Percentiles rank a stretch among this genome's conserved stretches.
Evolutionary conservation across 2,888 invertebrate species (phyloP).

Genomic region (Globia sparganii): DNA sequence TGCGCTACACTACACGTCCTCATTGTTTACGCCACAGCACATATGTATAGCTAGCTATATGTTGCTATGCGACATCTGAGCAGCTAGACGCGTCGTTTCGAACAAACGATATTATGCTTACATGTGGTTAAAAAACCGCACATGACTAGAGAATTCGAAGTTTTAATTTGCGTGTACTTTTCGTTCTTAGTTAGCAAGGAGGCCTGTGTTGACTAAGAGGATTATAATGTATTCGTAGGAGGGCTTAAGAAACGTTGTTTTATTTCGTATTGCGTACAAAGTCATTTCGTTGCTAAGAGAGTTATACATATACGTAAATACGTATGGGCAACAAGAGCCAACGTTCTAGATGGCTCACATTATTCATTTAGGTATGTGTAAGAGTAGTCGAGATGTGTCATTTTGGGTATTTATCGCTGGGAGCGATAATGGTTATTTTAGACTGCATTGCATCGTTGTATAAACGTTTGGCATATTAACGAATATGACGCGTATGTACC

Average conservation of each 20-base stretch:
- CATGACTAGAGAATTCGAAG: constrained; percentile 3
- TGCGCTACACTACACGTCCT: constrained; percentile 69
- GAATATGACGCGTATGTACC: constrained; percentile 15
- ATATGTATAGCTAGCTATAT: constrained; percentile 33
- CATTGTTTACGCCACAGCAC: constrained; percentile 71
- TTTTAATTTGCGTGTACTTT: constrained; percentile 33
- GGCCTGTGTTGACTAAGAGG: background rate
- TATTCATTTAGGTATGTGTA: constrained; percentile 59
- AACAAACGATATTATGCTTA: constrained; percentile 35
- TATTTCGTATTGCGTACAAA: constrained; percentile 12
- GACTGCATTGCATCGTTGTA: constrained; percentile 35
- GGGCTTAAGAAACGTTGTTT: constrained; percentile 16
- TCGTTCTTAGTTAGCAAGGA: background rate
- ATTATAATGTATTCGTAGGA: constrained; percentile 12
- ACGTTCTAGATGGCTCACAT: constrained; percentile 57
- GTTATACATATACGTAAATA: constrained; percentile 49
- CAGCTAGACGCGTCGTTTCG: constrained; percentile 20
- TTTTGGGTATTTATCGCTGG: constrained; percentile 43
- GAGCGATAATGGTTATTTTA: constrained; percentile 45
- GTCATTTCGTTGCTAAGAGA: constrained; percentile 29
- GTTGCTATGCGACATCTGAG: constrained; percentile 64
- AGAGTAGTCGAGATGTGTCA: constrained; percentile 39
- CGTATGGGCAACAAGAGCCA: constrained; percentile 52
- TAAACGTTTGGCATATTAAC: constrained; percentile 27
- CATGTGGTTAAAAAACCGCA: constrained; percentile 33